Percentiles rank a stretch among this genome's conserved stretches.
Conservation (phyloP, 2,113 vertebrate species). For the cat (Felis catus) region DNA sequence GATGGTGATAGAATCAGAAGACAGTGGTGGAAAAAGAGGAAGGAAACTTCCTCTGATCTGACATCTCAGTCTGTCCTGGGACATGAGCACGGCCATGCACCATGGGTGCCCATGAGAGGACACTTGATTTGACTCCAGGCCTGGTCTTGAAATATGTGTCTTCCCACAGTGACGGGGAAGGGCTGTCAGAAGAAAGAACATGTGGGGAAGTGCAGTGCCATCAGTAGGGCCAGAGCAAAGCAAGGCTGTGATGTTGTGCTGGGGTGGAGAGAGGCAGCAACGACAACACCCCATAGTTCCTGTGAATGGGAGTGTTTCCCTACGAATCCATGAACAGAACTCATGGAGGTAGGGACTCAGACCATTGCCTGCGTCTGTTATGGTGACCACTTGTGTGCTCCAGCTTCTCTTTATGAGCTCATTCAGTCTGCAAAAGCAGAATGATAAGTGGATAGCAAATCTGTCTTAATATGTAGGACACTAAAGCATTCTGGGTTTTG, state of each 20-base stretch:
- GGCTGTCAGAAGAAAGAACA: rapidly evolving
- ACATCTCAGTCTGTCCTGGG: not conserved
- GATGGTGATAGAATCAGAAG: not conserved
- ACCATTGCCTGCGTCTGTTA: not conserved
- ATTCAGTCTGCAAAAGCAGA: not conserved
- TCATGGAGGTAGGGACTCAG: not conserved
- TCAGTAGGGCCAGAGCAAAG: not conserved
- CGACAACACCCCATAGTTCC: not conserved
- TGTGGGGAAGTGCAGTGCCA: not conserved
- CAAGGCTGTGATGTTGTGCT: not conserved
- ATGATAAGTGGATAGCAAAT: not conserved
- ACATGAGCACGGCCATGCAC: not conserved
- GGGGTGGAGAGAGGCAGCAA: not conserved
- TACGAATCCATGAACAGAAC: not conserved
- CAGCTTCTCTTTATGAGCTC: not conserved
- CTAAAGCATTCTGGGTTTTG: not conserved
- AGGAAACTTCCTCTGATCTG: not conserved
- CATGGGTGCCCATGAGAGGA: not conserved
- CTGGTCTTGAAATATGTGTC: not conserved
- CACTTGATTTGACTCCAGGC: no score
- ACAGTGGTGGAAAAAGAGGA: not conserved
- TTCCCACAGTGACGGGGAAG: not conserved
- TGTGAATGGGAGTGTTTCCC: no score
- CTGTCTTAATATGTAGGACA: not conserved
- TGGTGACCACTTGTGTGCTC: rapidly evolving